Evolutionary conservation across 2,888 invertebrate species (phyloP).

Genomic region (Deilephila porcellus): DNA sequence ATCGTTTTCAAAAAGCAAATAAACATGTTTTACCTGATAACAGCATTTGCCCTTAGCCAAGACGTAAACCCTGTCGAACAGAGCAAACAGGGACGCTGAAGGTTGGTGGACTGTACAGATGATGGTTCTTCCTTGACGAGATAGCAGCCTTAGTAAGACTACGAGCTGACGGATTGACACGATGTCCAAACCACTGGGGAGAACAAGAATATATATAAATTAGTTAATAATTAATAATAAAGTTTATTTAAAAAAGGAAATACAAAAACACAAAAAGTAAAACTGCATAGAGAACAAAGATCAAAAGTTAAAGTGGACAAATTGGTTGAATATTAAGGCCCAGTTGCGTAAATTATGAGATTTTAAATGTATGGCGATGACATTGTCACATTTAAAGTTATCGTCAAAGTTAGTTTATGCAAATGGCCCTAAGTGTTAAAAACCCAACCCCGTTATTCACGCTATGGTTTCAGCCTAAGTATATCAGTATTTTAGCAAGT

Average conservation of each 20-base stretch:
- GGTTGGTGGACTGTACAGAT: slow-evolving; percentile 93
- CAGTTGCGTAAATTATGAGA: background rate
- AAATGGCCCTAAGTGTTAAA: too few relatives aligned
- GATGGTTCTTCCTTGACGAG: slow-evolving; percentile 89
- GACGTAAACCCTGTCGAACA: slow-evolving; percentile 90
- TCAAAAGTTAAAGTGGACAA: too few relatives aligned
- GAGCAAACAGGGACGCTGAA: slow-evolving; percentile 89
- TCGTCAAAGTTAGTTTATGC: too few relatives aligned
- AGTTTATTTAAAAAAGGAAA: too few relatives aligned
- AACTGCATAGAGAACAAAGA: too few relatives aligned
- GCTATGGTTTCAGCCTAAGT: too few relatives aligned
- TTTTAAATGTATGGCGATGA: too few relatives aligned
- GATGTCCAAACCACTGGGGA: slow-evolving; percentile 88
- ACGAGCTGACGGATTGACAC: slow-evolving; percentile 90
- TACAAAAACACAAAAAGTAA: too few relatives aligned
- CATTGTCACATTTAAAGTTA: too few relatives aligned
- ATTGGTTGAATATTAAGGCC: background rate
- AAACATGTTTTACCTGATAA: slow-evolving; percentile 75
- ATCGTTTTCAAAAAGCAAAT: background rate
- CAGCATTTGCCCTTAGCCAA: slow-evolving; percentile 84
- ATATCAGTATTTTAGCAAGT: too few relatives aligned
- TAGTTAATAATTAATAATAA: background rate
- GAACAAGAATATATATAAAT: slow-evolving; percentile 14
- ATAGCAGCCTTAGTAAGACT: slow-evolving; percentile 87
- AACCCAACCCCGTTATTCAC: too few relatives aligned